Evolutionary conservation across 2,888 invertebrate genomes (phyloP).

Genomic region (Seira musarum): DNA sequence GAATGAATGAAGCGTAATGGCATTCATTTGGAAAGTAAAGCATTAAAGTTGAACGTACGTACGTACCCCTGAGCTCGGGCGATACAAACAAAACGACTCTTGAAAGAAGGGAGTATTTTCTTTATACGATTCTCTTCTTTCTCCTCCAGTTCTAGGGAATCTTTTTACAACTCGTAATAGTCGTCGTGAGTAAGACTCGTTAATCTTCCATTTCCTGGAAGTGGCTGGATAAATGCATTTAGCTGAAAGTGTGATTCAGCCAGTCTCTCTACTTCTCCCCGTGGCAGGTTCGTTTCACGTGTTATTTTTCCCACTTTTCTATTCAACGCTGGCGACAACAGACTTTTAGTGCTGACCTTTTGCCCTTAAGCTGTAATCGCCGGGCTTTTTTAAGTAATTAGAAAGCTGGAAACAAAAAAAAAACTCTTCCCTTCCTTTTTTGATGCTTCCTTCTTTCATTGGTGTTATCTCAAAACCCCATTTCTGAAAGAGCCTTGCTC

Average conservation of each 20-base stretch:
- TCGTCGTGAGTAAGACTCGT: constrained; percentile 58
- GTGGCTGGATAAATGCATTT: constrained; percentile 43
- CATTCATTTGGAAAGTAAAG: constrained; percentile 3
- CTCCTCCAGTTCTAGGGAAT: constrained; percentile 18
- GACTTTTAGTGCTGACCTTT: background rate
- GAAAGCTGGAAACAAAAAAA: constrained; percentile 17
- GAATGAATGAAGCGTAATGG: background rate
- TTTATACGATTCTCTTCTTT: constrained; percentile 20
- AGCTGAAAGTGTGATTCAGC: constrained; percentile 26
- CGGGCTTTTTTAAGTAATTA: background rate
- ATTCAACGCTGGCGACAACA: background rate
- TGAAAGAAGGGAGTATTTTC: constrained; percentile 18
- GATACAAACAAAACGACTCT: constrained; percentile 28
- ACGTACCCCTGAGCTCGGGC: constrained; percentile 48
- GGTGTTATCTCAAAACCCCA: constrained; percentile 7
- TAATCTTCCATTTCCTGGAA: constrained; percentile 64
- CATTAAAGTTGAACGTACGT: constrained; percentile 32
- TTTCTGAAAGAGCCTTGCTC: background rate
- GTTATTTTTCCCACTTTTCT: constrained; percentile 14
- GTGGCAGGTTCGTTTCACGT: constrained; percentile 10
- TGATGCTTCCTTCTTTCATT: constrained; percentile 5
- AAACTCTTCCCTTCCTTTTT: background rate
- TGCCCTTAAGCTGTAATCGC: constrained; percentile 3
- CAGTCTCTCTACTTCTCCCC: background rate
- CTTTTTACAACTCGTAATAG: constrained; percentile 25